Percentiles rank a stretch among this genome's conserved stretches.
These are phyloP conservation scores for Pedionomus torquatus DNA, from an alignment of 2,113 vertebrate species.

Conservation along the genomic window DNA sequence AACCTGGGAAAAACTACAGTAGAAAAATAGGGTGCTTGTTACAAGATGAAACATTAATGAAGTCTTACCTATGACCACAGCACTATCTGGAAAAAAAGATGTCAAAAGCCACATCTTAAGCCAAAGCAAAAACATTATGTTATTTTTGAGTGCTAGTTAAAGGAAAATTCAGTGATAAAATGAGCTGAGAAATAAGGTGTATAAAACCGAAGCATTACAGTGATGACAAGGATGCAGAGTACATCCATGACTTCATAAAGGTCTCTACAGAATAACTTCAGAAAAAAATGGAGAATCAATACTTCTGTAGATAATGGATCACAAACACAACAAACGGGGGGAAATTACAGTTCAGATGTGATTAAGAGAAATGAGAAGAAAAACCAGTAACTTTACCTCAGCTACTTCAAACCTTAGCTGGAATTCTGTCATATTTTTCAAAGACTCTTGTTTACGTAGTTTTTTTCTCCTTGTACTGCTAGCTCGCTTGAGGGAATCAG, in stretches of 20 bases:
- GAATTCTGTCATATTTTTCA: conserved; percentile 90
- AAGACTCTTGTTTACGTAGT: conserved; percentile 75
- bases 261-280: not conserved
- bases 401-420: conserved; percentile 89
- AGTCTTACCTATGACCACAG: not conserved
- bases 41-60: not conserved
- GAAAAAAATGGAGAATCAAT: not conserved
- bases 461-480: conserved; percentile 67
- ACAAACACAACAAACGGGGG: not conserved
- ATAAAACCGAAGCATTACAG: not conserved
- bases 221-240: not conserved
- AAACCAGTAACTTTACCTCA: conserved; percentile 75
- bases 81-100: not conserved
- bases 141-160: not conserved
- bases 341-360: not conserved
- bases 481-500: conserved; percentile 51
- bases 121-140: not conserved
- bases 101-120: not conserved
- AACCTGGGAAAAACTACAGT: not conserved
- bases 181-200: not conserved
- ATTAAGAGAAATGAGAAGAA: not conserved
- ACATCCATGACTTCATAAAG: not conserved
- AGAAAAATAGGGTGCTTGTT: not conserved
- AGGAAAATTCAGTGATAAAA: not conserved
- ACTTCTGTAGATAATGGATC: not conserved